These are phyloP conservation scores for Eristalinus sepulchralis DNA, from an alignment of 2,888 invertebrate species.

Conservation along the genomic window DNA sequence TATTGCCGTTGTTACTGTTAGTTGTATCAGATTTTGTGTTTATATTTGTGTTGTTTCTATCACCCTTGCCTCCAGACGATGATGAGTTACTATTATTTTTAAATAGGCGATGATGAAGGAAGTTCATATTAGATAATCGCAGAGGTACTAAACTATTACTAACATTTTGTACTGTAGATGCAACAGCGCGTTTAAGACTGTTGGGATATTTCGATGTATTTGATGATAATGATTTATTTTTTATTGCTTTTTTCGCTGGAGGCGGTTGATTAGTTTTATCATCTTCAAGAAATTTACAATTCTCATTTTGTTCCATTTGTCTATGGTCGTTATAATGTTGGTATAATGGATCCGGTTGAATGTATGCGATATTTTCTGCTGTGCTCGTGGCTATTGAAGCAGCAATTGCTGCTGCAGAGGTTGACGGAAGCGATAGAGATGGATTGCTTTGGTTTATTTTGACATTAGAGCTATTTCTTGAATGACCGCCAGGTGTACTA, in stretches of 20 bases:
- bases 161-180: slow-evolving; percentile 75
- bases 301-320: slow-evolving; percentile 48
- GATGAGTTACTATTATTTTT: slow-evolving; percentile 72
- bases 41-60: slow-evolving; percentile 22
- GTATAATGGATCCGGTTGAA: slow-evolving; percentile 42
- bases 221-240: slow-evolving; percentile 74
- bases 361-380: slow-evolving; percentile 48
- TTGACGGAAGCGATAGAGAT: slow-evolving; percentile 76
- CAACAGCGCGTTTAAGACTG: slow-evolving; percentile 75
- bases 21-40: slow-evolving; percentile 50
- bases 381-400: slow-evolving; percentile 39
- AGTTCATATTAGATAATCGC: slow-evolving; percentile 74
- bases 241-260: slow-evolving; percentile 33
- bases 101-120: slow-evolving; percentile 75
- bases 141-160: slow-evolving; percentile 74
- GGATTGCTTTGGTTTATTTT: slow-evolving; percentile 73
- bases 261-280: slow-evolving; percentile 4
- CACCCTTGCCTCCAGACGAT: slow-evolving; percentile 30
- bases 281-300: slow-evolving; percentile 16
- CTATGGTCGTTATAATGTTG: slow-evolving; percentile 39
- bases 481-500: slow-evolving; percentile 78
- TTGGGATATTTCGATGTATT: slow-evolving; percentile 76
- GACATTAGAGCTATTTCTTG: slow-evolving; percentile 74
- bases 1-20: slow-evolving; percentile 50
- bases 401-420: slow-evolving; percentile 73